Evolutionary conservation across 1,140 invertebrate genomes (phyloP).

Genomic region (Phymorhynchus buccinoides): DNA sequence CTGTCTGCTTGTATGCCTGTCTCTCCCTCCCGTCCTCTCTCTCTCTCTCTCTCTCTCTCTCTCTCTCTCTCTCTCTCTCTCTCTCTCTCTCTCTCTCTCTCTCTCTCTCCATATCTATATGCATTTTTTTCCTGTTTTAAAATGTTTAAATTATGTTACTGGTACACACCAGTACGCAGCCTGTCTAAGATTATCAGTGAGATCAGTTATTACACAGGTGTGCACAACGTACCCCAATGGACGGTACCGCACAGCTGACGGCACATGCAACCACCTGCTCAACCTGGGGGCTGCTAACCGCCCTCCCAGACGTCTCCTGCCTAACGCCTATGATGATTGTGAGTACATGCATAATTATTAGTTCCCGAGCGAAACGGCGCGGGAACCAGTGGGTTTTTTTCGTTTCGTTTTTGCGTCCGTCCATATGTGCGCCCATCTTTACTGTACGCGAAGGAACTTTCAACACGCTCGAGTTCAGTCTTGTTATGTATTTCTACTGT

Average conservation of each 20-base stretch:
- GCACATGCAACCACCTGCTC: conserved; percentile 30
- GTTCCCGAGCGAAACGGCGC: background rate
- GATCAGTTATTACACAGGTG: background rate
- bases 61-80: too few relatives aligned
- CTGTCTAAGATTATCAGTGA: background rate
- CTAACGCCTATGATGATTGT: conserved; percentile 35
- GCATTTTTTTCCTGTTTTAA: background rate
- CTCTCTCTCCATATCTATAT: too few relatives aligned
- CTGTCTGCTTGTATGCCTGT: background rate
- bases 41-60: too few relatives aligned
- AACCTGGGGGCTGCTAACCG: conserved; percentile 25
- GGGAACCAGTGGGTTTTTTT: background rate
- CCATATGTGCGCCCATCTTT: background rate
- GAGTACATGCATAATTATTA: background rate
- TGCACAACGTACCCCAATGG: background rate
- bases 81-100: background rate
- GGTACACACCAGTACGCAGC: background rate
- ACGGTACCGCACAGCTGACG: conserved; percentile 29
- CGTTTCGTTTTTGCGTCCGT: background rate
- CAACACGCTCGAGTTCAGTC: background rate
- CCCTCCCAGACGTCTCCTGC: conserved; percentile 8
- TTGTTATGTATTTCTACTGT: background rate
- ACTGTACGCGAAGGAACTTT: background rate
- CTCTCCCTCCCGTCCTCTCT: too few relatives aligned
- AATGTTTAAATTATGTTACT: background rate